Conservation (phyloP, 2,888 invertebrate genomes). For the Thyatira batis region DNA sequence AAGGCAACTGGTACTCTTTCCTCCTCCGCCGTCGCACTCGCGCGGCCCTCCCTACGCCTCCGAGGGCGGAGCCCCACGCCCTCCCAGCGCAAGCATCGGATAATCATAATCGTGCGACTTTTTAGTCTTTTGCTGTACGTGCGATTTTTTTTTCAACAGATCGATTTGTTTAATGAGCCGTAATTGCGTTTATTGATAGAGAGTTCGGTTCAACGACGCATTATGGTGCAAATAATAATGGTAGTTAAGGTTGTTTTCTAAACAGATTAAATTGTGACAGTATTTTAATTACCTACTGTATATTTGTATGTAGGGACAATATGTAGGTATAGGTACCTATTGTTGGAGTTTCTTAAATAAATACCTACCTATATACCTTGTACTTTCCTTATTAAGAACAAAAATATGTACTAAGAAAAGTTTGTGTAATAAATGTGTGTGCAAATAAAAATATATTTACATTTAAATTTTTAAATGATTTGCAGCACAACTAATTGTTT, state of each 20-base stretch:
- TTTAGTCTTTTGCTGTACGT: slow-evolving; percentile 47
- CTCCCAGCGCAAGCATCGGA: slow-evolving; percentile 37
- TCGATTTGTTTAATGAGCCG: slow-evolving; percentile 69
- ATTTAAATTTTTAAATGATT: too few relatives aligned
- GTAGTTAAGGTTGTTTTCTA: neutral
- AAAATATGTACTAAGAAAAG: too few relatives aligned
- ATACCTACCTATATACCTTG: too few relatives aligned
- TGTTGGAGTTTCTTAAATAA: too few relatives aligned
- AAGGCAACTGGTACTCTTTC: slow-evolving; percentile 74
- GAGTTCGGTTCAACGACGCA: slow-evolving; percentile 3
- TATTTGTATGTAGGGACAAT: too few relatives aligned
- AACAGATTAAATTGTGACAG: neutral
- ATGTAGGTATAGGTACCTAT: too few relatives aligned
- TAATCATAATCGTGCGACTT: slow-evolving; percentile 51
- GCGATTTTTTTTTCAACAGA: slow-evolving; percentile 53
- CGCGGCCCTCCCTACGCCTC: slow-evolving; percentile 75
- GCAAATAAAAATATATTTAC: too few relatives aligned
- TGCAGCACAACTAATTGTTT: too few relatives aligned
- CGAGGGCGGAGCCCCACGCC: slow-evolving; percentile 60
- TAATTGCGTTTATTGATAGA: slow-evolving; percentile 74
- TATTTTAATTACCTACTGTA: neutral
- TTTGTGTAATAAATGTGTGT: too few relatives aligned
- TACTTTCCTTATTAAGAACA: too few relatives aligned
- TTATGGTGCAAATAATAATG: neutral
- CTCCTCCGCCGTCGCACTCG: slow-evolving; percentile 56